These are phyloP conservation scores for Eutrigla gurnardus DNA, from an alignment of 2,797 vertebrate genomes.

Conservation along the genomic window DNA sequence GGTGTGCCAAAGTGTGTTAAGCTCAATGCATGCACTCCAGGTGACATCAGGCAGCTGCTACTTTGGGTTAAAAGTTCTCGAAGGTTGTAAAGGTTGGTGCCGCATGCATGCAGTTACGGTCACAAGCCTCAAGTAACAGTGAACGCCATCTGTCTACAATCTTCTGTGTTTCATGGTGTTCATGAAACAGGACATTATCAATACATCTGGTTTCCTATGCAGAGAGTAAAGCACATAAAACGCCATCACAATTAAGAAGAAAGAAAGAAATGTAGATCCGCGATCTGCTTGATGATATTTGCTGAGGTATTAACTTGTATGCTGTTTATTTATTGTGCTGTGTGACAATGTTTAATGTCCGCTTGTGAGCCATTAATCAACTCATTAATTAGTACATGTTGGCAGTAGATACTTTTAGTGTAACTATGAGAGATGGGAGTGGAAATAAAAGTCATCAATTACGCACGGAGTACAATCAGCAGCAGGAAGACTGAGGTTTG, in stretches of 20 bases:
- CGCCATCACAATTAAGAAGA: neutral
- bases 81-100: constrained; percentile 55
- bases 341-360: constrained; percentile 32
- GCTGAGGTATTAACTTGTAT: constrained; percentile 20
- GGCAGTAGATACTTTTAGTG: constrained; percentile 34
- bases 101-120: constrained; percentile 19
- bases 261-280: neutral
- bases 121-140: neutral
- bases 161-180: constrained; percentile 15
- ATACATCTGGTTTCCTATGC: constrained; percentile 16
- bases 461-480: constrained; percentile 13
- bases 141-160: constrained; percentile 27
- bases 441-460: constrained; percentile 45
- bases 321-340: constrained; percentile 10
- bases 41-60: constrained; percentile 78
- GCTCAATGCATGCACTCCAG: constrained; percentile 76
- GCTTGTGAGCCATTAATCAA: constrained; percentile 39
- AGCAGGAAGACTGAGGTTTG: constrained; percentile 33
- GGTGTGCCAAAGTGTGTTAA: constrained; percentile 79
- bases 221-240: constrained; percentile 24
- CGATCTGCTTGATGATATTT: constrained; percentile 12
- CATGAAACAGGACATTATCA: constrained; percentile 16
- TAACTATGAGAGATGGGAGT: constrained; percentile 44
- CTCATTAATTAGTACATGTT: constrained; percentile 73
- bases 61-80: constrained; percentile 56